phyloP scores from a whole-genome alignment of 2,797 vertebrate genomes.

The Pangasius sanitwongsei region DNA sequence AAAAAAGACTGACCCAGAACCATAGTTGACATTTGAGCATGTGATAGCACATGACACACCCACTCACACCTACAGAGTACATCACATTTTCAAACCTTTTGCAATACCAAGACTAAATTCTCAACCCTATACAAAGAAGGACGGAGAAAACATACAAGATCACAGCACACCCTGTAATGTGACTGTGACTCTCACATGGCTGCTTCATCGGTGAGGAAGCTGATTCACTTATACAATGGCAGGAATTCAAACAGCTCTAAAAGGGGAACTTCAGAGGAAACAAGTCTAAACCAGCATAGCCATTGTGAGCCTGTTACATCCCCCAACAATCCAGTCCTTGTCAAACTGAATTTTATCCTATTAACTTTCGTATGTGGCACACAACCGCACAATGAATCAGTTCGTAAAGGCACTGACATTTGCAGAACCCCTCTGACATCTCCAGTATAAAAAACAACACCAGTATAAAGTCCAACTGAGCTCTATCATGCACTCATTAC shows the following conservation, averaged over 20 bases:
- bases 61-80: constrained; percentile 4
- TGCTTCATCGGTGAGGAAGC: constrained; percentile 45
- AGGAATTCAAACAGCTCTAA: constrained; percentile 50
- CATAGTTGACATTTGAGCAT: background rate
- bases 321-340: constrained; percentile 27
- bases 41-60: constrained; percentile 27
- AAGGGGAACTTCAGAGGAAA: constrained; percentile 40
- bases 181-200: constrained; percentile 34
- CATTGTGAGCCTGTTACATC: constrained; percentile 31
- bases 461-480: background rate
- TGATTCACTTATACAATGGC: constrained; percentile 49
- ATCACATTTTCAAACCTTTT: constrained; percentile 5
- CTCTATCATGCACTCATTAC: background rate
- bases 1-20: background rate
- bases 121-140: background rate
- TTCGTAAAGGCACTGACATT: constrained; percentile 36
- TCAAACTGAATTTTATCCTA: constrained; percentile 27
- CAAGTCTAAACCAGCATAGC: constrained; percentile 33
- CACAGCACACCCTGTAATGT: constrained; percentile 16
- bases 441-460: constrained; percentile 11
- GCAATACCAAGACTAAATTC: background rate
- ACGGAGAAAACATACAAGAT: background rate
- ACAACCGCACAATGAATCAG: constrained; percentile 7
- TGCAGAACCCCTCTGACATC: constrained; percentile 13
- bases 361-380: constrained; percentile 35